Base-by-base conservation (phyloP, 2,888 invertebrate species). In the Dryomyza anilis region DNA sequence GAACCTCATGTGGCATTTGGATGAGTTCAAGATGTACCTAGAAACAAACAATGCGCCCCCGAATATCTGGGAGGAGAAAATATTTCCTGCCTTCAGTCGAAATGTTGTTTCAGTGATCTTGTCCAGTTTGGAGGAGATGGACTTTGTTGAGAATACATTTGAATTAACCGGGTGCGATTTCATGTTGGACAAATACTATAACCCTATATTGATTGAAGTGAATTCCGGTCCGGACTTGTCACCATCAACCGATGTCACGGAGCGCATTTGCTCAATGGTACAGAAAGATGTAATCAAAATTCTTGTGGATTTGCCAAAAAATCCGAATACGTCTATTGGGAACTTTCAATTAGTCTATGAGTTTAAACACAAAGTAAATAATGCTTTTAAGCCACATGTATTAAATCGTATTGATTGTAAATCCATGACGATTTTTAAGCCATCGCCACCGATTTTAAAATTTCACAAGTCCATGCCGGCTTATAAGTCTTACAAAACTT, bases 161-260 rank as follows among this genome's bases (percentile, higher is more conserved):
- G 96, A 96, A 81, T 79, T 95, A 39, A 96, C 94, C 78, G 96
- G 96, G 5, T 95, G 95, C 60, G 96, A 97, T 84, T 96, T 96
- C 80, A 91, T 96, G 72, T 81, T 96, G 43, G 91, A 93, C 64
- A 91, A 94, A 75, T 90, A 93, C 74, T 92, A 89, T 72, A 87
- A 89, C 68, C 95, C 95, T 0, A 95, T 95, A 91, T 84, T 96
- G 67, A 92, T 97, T 73, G 96, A 97, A 85, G 95, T 96, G 70
- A 96, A 97, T 85, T 92, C 93, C 2, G 90, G 91, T 76, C 96
- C 96, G 0, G 91, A 94, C 81, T 87, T 96, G 83, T 86, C 87
- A 67, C 86, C 89, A 23, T 94, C 93, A 27, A 96, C 96, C 0
- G 88, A 88, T 64, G 89, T 96, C 12, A 96, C 96, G 0, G 89